phyloP scores from a whole-genome alignment of 2,888 invertebrate species.

The Neoaliturus tenellus region DNA sequence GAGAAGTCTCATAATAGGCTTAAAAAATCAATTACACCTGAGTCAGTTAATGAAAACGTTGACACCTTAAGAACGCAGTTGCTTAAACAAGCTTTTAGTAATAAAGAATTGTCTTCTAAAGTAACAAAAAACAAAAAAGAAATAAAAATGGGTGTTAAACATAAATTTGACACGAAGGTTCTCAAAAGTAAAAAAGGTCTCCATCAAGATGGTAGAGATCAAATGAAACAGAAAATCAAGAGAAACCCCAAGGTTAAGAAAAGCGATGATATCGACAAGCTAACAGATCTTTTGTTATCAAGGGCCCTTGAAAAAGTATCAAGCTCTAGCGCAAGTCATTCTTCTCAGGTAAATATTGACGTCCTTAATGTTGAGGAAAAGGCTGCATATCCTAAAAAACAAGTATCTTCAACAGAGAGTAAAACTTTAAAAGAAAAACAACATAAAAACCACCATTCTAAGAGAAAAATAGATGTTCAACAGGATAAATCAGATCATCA shows the following conservation, averaged over 20 bases:
- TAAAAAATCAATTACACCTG: not conserved
- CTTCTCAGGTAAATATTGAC: not conserved
- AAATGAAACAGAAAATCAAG: not conserved
- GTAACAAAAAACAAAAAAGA: not conserved
- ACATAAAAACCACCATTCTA: not conserved
- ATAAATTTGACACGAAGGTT: not conserved
- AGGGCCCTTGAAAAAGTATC: slow-evolving; percentile 9
- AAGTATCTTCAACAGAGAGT: not conserved
- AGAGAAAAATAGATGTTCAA: not conserved
- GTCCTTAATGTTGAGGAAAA: not conserved
- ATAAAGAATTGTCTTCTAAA: not conserved
- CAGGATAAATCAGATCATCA: not conserved
- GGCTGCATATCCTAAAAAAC: not conserved
- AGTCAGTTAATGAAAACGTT: not conserved
- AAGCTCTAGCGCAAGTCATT: not conserved
- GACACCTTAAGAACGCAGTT: not conserved
- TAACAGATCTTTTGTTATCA: not conserved
- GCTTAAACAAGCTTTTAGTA: not conserved
- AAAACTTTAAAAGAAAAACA: not conserved
- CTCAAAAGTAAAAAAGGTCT: not conserved
- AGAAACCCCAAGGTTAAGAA: not conserved
- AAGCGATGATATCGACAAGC: not conserved
- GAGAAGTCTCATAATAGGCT: not conserved
- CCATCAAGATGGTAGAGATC: not conserved
- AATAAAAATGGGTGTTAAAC: not conserved